Conservation (phyloP, 64 coral and sea anemone genomes). For the Hydrozoanthus tunicans region DNA sequence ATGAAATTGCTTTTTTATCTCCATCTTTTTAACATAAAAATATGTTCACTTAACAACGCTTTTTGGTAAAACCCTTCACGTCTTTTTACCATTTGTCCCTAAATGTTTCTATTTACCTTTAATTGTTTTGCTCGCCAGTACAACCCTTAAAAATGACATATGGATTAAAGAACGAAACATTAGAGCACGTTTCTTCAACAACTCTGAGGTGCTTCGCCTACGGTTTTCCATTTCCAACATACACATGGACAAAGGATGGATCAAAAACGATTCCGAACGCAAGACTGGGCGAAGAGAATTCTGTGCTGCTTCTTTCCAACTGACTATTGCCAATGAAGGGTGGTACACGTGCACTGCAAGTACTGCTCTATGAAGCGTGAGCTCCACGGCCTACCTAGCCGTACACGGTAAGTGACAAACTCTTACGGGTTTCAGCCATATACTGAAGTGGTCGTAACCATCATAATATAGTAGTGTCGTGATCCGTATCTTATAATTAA, state of each 20-base stretch:
- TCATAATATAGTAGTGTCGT: too few species aligned
- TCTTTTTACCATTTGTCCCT: too few species aligned
- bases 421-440: background rate
- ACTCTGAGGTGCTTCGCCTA: constrained; percentile 19
- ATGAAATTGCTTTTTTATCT: too few species aligned
- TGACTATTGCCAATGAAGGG: background rate
- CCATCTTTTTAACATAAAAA: too few species aligned
- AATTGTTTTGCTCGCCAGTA: background rate
- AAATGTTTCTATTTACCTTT: too few species aligned
- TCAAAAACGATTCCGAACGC: constrained; percentile 1
- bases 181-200: constrained; percentile 29
- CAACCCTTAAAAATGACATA: constrained; percentile 19
- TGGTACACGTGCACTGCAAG: constrained; percentile 25
- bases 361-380: background rate
- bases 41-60: too few species aligned
- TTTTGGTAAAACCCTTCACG: too few species aligned
- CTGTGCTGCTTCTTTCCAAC: background rate
- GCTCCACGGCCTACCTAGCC: background rate
- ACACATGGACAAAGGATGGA: background rate
- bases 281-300: background rate
- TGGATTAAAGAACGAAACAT: constrained; percentile 6
- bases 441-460: background rate
- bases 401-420: background rate
- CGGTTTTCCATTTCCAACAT: constrained; percentile 23
- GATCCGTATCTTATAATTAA: too few species aligned